phyloP scores from a whole-genome alignment of 2,888 invertebrate genomes.

The Glyphotaelius pellucidus region DNA sequence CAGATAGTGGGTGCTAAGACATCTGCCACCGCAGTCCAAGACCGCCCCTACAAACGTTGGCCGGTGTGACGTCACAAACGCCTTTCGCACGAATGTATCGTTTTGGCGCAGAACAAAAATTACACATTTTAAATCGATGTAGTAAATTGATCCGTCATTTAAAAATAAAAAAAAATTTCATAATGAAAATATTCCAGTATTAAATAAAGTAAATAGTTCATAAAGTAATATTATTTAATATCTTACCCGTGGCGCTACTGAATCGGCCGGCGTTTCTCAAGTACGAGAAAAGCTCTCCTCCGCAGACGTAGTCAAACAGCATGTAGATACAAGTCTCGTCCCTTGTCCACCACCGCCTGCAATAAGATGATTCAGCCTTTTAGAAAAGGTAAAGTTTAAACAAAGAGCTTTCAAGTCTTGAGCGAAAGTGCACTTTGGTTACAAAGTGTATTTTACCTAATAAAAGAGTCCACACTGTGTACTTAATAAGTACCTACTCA shows the following conservation, averaged over 20 bases:
- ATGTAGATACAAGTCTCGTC: slow-evolving; percentile 96
- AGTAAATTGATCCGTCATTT: too few species aligned
- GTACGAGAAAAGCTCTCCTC: slow-evolving; percentile 98
- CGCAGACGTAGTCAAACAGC: slow-evolving; percentile 97
- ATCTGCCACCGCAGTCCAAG: too few species aligned
- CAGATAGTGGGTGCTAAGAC: too few species aligned
- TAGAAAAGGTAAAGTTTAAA: background rate
- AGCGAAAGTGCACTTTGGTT: background rate
- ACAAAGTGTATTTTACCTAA: background rate
- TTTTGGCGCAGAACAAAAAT: too few species aligned
- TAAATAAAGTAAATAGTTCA: too few species aligned
- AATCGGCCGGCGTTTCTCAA: slow-evolving; percentile 94
- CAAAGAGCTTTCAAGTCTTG: slow-evolving; percentile 20
- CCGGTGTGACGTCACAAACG: too few species aligned
- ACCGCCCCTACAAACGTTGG: too few species aligned
- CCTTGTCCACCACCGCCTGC: slow-evolving; percentile 94
- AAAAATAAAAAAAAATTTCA: too few species aligned
- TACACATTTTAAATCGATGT: too few species aligned
- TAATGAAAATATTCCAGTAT: too few species aligned
- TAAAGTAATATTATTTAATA: background rate
- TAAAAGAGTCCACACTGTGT: background rate
- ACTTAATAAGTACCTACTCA: background rate
- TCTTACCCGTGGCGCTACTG: slow-evolving; percentile 85
- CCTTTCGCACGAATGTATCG: too few species aligned
- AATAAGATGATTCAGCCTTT: slow-evolving; percentile 67